Evolutionary conservation across 2,888 invertebrate genomes (phyloP).

Genomic region (Oscheius sp.): DNA sequence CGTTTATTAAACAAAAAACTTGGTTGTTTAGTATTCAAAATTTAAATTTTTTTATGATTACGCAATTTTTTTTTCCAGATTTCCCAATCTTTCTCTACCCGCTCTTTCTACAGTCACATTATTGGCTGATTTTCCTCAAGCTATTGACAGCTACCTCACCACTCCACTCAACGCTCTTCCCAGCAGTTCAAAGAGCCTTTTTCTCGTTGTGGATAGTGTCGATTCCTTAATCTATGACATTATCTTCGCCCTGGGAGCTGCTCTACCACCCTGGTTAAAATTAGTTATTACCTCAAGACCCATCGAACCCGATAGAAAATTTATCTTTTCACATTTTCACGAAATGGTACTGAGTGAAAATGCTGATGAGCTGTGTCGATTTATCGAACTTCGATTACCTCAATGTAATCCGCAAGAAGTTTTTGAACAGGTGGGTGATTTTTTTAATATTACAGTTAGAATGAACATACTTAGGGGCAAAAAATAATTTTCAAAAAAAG

Average conservation of each 20-base stretch:
- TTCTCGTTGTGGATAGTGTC: constrained; percentile 43
- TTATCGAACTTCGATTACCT: constrained; percentile 44
- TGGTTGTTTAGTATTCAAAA: not conserved
- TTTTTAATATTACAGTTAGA: too few species aligned
- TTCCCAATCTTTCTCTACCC: constrained; percentile 56
- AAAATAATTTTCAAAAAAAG: too few species aligned
- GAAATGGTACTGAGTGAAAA: constrained; percentile 34
- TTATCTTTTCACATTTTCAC: constrained; percentile 26
- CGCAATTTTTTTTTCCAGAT: constrained; percentile 26
- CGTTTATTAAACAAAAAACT: too few species aligned
- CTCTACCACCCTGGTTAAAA: constrained; percentile 48
- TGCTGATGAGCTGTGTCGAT: constrained; percentile 42
- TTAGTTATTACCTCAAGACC: constrained; percentile 40
- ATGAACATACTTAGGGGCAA: too few species aligned
- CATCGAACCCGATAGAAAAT: constrained; percentile 17
- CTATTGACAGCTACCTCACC: constrained; percentile 45
- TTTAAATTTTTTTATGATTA: too few species aligned
- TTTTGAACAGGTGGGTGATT: constrained; percentile 25
- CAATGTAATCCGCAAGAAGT: constrained; percentile 40
- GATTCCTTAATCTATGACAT: not conserved
- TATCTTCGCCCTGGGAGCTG: constrained; percentile 25
- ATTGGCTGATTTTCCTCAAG: constrained; percentile 39
- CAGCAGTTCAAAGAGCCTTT: constrained; percentile 40
- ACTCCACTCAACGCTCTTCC: constrained; percentile 51
- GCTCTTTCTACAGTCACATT: constrained; percentile 50